Evolutionary conservation across 1,140 invertebrate species (phyloP), one percentile per base, ranked within the genome.

Genomic region (Drosophila albomicans): DNA sequence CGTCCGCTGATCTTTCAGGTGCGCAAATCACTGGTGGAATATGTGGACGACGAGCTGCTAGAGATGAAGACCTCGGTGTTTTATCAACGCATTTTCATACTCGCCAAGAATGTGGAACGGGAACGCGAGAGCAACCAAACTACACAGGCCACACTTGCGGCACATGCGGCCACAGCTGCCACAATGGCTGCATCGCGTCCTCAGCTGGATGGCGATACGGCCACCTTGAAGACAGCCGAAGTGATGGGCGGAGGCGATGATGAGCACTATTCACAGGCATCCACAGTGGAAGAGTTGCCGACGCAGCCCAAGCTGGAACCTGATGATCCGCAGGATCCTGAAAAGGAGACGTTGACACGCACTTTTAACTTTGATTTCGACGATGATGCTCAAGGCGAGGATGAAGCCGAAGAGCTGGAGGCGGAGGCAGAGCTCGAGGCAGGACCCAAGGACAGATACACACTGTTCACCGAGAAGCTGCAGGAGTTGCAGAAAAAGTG

Each of bases 61-160:
- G 48, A 62, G 0, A 78, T 78, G 77, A 61, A 70, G 1, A 85
- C 87, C 1, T 81, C 81, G 13, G 79, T 88, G 13, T 92, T 91
- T 41, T 92, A 89, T 38, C 91, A 92, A 30, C 87, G 91, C 13
- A 80, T 92, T 6, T 91, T 78, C 7, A 82, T 92, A 7, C 61
- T 92, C 38, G 91, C 91, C 56, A 85, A 88, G 15, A 92, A 92
- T 46, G 48, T 72, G 28, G 56, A 70, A 1, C 49, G 68, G 0
- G 11, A 43, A 13, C 4, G 43, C 51, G 4, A 58, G 10, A 6
- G 3, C 8, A 10, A n/a, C n/a, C 1, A 0, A 20, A 3, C 11
- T 10, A 3, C 38, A 4, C 38, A 10, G 11, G 25, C 38, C 6
- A 45, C n/a, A 5, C 7, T 11, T 38, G 38, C 67, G 10, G 25